Conservation (phyloP, 1,140 invertebrate genomes). For the Rhopalosiphum maidis region DNA sequence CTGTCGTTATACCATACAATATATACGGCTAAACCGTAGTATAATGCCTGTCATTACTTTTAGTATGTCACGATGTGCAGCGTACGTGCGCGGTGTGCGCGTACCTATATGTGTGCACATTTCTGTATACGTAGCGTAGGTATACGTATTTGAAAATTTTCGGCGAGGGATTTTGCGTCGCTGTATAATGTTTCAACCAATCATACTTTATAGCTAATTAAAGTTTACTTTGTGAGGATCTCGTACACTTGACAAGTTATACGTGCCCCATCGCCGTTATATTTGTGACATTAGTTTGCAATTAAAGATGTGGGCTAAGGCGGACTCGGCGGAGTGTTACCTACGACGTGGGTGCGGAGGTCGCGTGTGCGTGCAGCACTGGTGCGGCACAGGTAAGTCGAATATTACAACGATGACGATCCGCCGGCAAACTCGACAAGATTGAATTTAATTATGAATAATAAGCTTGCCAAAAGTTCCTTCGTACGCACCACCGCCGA, state of each 20-base stretch:
- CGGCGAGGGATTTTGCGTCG: background rate
- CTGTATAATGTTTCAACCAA: slow-evolving; percentile 4
- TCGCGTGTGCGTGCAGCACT: too few relatives aligned
- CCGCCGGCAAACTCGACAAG: slow-evolving; percentile 62
- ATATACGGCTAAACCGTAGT: background rate
- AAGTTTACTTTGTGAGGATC: slow-evolving; percentile 12
- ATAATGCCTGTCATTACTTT: background rate
- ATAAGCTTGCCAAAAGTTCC: slow-evolving; percentile 64
- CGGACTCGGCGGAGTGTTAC: background rate
- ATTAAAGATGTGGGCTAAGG: background rate
- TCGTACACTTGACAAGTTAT: slow-evolving; percentile 22
- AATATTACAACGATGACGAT: slow-evolving; percentile 13
- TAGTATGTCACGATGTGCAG: background rate
- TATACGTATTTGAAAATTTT: background rate
- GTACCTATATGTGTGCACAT: background rate
- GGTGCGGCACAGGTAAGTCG: slow-evolving; percentile 1
- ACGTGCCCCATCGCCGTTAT: background rate
- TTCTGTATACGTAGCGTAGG: background rate
- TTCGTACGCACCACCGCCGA: slow-evolving; percentile 60
- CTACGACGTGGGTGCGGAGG: too few relatives aligned
- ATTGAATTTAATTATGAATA: slow-evolving; percentile 63
- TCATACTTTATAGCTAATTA: slow-evolving; percentile 35
- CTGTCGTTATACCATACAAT: background rate
- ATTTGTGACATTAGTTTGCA: slow-evolving; percentile 42
- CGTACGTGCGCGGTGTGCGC: background rate